phyloP scores from a whole-genome alignment of 2,888 invertebrate genomes.

The Hedya salicella region DNA sequence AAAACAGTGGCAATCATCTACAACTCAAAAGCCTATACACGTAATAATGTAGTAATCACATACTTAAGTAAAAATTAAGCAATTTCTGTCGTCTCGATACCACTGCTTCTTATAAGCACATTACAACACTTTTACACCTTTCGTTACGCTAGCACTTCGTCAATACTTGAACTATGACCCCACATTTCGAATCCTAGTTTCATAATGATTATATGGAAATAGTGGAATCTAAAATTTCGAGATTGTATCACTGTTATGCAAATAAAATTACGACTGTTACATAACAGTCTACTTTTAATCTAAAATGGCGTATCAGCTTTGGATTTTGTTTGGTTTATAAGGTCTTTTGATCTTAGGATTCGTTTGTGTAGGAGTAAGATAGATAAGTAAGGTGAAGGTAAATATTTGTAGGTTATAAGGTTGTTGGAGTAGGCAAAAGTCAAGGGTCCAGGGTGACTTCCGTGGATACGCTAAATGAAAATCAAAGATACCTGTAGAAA shows the following conservation, averaged over 20 bases:
- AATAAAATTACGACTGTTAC: conserved; percentile 28
- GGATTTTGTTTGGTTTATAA: neutral
- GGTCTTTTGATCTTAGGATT: neutral
- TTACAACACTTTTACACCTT: conserved; percentile 25
- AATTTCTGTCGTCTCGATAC: conserved; percentile 12
- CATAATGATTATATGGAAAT: conserved; percentile 41
- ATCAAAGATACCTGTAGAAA: too few relatives aligned
- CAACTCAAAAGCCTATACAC: conserved; percentile 7
- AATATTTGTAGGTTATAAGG: conserved; percentile 7
- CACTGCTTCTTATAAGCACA: too few relatives aligned
- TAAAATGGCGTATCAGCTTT: neutral
- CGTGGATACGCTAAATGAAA: neutral
- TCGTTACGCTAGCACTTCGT: conserved; percentile 19
- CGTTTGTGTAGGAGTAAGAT: neutral
- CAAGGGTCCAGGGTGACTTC: conserved; percentile 10
- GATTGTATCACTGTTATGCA: conserved; percentile 35
- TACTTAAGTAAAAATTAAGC: conserved; percentile 3
- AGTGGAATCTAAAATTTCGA: conserved; percentile 21
- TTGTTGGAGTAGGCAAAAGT: neutral
- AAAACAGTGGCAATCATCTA: neutral
- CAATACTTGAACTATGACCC: conserved; percentile 40
- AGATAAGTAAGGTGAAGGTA: conserved; percentile 10
- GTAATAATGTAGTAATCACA: neutral
- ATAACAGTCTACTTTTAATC: conserved; percentile 6
- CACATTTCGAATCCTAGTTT: conserved; percentile 28